Percentiles rank a stretch among this genome's conserved stretches.
Evolutionary conservation across 2,797 vertebrate species (phyloP).

Genomic region (Coreius guichenoti): DNA sequence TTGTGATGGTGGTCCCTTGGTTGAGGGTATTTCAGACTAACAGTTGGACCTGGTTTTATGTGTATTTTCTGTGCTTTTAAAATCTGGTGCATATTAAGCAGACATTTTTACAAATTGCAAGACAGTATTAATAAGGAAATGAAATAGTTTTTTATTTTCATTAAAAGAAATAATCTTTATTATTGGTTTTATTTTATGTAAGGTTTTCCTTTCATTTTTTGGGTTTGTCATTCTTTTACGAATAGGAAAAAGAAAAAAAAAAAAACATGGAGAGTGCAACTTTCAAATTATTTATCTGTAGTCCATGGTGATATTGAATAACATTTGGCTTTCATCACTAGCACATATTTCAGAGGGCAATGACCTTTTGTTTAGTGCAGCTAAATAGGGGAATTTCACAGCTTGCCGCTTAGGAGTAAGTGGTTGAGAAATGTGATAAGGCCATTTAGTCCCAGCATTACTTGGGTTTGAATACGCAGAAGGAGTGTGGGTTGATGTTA

Average conservation of each 20-base stretch:
- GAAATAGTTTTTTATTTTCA: background rate
- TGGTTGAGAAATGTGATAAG: conserved; percentile 48
- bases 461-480: conserved; percentile 26
- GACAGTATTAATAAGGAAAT: background rate
- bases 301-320: background rate
- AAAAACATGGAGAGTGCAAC: background rate
- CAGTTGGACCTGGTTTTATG: conserved; percentile 29
- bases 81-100: conserved; percentile 17
- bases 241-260: background rate
- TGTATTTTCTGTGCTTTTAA: conserved; percentile 10
- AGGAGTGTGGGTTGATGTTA: conserved; percentile 31
- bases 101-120: background rate
- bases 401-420: conserved; percentile 26
- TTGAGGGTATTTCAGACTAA: conserved; percentile 22
- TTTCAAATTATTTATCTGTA: background rate
- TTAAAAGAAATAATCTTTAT: background rate
- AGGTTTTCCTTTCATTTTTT: background rate
- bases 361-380: conserved; percentile 55
- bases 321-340: conserved; percentile 27
- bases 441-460: conserved; percentile 43
- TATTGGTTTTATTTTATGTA: background rate
- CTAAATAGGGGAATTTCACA: conserved; percentile 55
- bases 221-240: background rate
- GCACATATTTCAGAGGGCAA: conserved; percentile 41
- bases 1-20: conserved; percentile 23